A percentile compares a stretch with the other conserved stretches of the same genome.
Conservation (phyloP, 2,888 invertebrate genomes). For the Drosophila maculinotata region DNA sequence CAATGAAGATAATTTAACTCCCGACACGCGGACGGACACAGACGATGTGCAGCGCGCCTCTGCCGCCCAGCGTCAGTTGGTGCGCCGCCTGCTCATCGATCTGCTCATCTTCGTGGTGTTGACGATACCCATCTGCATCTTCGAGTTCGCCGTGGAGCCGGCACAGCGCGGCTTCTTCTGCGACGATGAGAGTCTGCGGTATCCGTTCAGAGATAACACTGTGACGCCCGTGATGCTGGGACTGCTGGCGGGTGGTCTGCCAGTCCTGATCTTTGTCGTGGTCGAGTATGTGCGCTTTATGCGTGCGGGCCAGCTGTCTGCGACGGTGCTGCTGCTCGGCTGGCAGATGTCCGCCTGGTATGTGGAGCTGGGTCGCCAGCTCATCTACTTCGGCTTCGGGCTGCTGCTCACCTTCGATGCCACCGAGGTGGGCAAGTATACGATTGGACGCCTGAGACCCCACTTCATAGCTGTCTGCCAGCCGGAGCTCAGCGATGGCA, state of each 20-base stretch:
- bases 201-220: conserved; percentile 75
- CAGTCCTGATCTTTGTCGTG: conserved; percentile 53
- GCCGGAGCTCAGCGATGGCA: conserved; percentile 87
- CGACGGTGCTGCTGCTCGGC: conserved; percentile 54
- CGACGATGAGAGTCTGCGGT: conserved; percentile 76
- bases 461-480: conserved; percentile 88
- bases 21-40: conserved; percentile 1
- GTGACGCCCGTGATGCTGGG: conserved; percentile 66
- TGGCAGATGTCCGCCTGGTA: conserved; percentile 63
- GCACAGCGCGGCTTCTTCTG: conserved; percentile 80
- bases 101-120: conserved; percentile 69
- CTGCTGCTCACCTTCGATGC: conserved; percentile 74
- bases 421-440: conserved; percentile 82
- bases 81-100: conserved; percentile 66
- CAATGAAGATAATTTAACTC: conserved; percentile 46
- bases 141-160: conserved; percentile 75
- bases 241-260: conserved; percentile 53
- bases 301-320: conserved; percentile 44
- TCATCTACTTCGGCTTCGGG: conserved; percentile 68
- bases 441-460: conserved; percentile 77
- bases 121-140: conserved; percentile 69
- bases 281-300: conserved; percentile 70
- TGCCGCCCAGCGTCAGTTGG: conserved; percentile 45
- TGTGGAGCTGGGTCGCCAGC: conserved; percentile 59
- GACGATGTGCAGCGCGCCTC: conserved; percentile 13